Percentiles rank a stretch among this genome's conserved stretches.
phyloP scores from a whole-genome alignment of 2,113 vertebrate genomes.

The Zosterops japonicus region DNA sequence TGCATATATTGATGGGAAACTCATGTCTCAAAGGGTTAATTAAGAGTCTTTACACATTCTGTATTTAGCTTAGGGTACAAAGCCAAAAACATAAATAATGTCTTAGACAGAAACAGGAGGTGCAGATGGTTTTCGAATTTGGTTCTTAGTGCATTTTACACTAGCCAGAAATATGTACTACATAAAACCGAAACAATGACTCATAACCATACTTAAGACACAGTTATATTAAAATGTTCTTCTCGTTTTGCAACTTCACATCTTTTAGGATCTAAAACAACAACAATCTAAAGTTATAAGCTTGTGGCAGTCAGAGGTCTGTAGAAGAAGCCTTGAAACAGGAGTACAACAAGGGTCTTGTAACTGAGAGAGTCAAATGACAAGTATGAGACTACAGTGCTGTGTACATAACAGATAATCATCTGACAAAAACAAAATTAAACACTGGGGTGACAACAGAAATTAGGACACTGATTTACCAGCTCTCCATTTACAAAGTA shows the following conservation, averaged over 20 bases:
- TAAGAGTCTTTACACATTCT: conserved; percentile 76
- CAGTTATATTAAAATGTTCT: conserved; percentile 11
- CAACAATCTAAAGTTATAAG: neutral
- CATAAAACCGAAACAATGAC: conserved; percentile 63
- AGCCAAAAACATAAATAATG: conserved; percentile 80
- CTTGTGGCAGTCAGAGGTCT: neutral
- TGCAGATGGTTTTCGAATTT: conserved; percentile 79
- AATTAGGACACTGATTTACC: conserved; percentile 41
- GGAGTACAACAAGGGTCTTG: neutral
- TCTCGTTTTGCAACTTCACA: neutral
- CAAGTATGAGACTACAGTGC: neutral
- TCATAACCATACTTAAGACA: conserved; percentile 49
- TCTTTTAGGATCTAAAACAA: neutral
- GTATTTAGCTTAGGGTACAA: conserved; percentile 74
- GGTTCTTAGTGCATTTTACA: conserved; percentile 65
- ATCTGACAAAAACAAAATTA: neutral
- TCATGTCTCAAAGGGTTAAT: conserved; percentile 81
- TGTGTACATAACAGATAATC: conserved; percentile 19
- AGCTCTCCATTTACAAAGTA: conserved; percentile 16
- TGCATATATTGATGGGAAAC: conserved; percentile 73
- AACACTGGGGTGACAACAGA: neutral
- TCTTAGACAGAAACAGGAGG: conserved; percentile 73
- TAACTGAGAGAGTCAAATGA: neutral
- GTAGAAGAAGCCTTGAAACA: neutral
- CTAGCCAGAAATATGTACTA: conserved; percentile 67